Evolutionary conservation across 30 jellyfish, hydroid and myxozoan species (phyloP), one percentile per base, ranked within the genome.

Genomic region (Hydractinia symbiolongicarpus): DNA sequence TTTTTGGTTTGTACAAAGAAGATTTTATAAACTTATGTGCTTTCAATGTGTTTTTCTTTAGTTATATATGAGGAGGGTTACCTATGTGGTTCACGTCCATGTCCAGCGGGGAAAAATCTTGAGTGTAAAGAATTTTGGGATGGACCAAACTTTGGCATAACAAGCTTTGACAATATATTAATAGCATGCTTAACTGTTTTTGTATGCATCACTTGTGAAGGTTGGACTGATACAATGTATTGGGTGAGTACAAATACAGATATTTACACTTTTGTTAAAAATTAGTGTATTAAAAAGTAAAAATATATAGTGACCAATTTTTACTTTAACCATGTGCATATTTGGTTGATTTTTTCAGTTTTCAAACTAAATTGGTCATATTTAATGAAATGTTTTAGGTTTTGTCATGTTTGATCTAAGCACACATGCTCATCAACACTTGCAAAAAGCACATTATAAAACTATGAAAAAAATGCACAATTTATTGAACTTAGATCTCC

Each of bases 151-250:
- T 75, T 54, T 69, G 96, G 96, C 76, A 64, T 89, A 62, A 89
- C 96, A 11, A 83, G 91, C 52, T 89, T 78, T 51, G 96, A 89
- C 53, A 89, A 89, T 66, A 79, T 89, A 5, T 79, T 89, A 76
- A 84, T 83, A 8, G 90, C 90, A 21, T 84, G 87, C 87, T 68
- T 89, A 61, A 89, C 96, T 1, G 96, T 89, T 40, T 89, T 89
- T 53, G 81, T 86, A 8, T 89, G 96, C 66, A 89, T 89, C 51
- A 89, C 96, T 6, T 83, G 96, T 64, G 96, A 89, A 84, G 96
- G 96, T 5, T 89, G 96, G 96, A 89, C 96, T 4, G 82, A 61
- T 53, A 89, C 94, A 9, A 89, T 89, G 96, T 89, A 89, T 67
- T 81, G 88, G 95, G 87, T 79, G 49, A 53, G 67, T 11, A 50